Base-by-base conservation (phyloP, 2,888 invertebrate genomes). In the Eurytoma californica region DNA sequence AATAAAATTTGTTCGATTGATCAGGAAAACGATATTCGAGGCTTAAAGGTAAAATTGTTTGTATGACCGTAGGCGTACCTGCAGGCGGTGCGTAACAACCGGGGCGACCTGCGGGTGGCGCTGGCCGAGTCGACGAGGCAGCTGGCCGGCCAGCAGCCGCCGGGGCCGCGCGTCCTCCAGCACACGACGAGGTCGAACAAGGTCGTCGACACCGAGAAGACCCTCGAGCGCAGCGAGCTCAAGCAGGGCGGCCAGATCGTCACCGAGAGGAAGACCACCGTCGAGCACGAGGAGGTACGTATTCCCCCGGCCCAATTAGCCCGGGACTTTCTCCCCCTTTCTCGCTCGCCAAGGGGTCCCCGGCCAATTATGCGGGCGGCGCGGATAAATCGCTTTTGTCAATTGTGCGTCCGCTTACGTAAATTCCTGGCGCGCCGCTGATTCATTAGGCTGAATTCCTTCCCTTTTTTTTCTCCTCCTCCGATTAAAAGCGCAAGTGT, bases 151-250 rank as follows among this genome's bases (percentile, higher is more conserved):
- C 84, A 85, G 61, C 65, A 74, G 53, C 63, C 65, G 12, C 91
- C 92, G 13, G 95, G 95, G 57, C 95, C 96, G 0, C 92, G 93
- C 81, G 91, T 96, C 81, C 92, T 97, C 73, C 94, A 94, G 87
- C 96, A 96, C 86, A 94, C 95, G 53, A 92, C 93, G 82, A 94
- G 94, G 83, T 94, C 94, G 84, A 94, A 94, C 84, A 96, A 96
- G 89, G 95, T 95, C 72, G 94, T 95, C 88, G 96, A 97, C 90
- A 96, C 96, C 82, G 97, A 97, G 92, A 96, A 96, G 87, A 95
- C 94, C 82, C 92, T 93, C 84, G 95, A 96, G 90, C 92, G 94
- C 82, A 95, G 95, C 87, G 94, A 95, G 66, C 92, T 95, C 67
- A 94, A 94, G 84, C 93, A 95, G 53, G 96, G 97, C 92, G 97